A percentile compares a stretch with the other conserved stretches of the same genome.
These are phyloP conservation scores for Drosophila kepulauana DNA, from an alignment of 1,140 invertebrate genomes.

Conservation along the genomic window DNA sequence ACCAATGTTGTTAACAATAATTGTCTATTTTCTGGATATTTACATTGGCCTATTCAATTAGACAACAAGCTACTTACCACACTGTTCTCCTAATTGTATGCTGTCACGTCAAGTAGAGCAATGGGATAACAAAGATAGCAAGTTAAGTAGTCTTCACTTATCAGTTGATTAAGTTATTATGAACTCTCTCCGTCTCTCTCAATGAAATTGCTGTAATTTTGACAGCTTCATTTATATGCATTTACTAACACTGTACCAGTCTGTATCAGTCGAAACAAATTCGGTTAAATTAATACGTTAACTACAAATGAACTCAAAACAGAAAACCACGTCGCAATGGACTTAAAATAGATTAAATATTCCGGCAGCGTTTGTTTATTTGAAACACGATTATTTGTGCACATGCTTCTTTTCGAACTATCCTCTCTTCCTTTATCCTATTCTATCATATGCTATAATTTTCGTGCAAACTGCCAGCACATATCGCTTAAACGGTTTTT, in stretches of 20 bases:
- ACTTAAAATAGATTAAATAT: conserved; percentile 11
- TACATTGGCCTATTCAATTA: conserved; percentile 55
- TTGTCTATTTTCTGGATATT: conserved; percentile 65
- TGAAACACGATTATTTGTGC: conserved; percentile 18
- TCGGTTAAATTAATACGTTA: conserved; percentile 9
- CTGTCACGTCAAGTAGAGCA: not conserved
- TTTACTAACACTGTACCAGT: not conserved
- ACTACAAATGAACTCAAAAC: not conserved
- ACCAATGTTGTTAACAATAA: conserved; percentile 64
- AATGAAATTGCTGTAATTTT: not conserved
- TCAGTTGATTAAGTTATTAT: conserved; percentile 38
- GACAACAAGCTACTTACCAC: conserved; percentile 46
- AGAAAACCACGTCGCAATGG: conserved; percentile 5
- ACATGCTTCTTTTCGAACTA: not conserved
- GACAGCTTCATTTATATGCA: conserved; percentile 7
- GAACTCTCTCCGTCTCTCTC: not conserved
- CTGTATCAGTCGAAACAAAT: not conserved
- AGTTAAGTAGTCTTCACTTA: conserved; percentile 4
- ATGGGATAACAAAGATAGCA: conserved; percentile 15
- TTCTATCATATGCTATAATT: conserved; percentile 15
- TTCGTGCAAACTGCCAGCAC: conserved; percentile 13
- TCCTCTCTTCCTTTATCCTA: not conserved
- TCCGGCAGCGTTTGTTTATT: conserved; percentile 7
- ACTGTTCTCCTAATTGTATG: conserved; percentile 11
- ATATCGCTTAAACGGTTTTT: conserved; percentile 29